phyloP scores from a whole-genome alignment of 2,113 vertebrate species.

The Rhinopomastus cyanomelas region DNA sequence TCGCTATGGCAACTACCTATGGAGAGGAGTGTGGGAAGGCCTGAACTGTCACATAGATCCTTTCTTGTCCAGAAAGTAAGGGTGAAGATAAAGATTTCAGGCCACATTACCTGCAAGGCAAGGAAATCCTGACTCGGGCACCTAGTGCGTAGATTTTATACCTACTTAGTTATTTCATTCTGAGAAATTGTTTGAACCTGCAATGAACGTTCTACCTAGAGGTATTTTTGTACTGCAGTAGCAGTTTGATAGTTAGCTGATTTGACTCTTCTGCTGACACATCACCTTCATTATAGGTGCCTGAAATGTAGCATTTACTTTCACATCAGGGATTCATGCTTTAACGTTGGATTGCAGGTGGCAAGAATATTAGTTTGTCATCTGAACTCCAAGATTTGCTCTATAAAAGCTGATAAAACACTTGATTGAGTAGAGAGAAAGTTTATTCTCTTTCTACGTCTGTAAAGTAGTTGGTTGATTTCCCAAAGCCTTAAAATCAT shows the following conservation, averaged over 20 bases:
- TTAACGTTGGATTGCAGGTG: background rate
- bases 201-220: background rate
- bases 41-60: background rate
- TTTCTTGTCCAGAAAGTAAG: background rate
- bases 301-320: background rate
- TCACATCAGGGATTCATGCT: background rate
- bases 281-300: background rate
- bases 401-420: background rate
- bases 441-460: background rate
- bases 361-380: background rate
- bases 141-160: background rate
- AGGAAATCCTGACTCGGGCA: background rate
- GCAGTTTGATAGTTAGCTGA: background rate
- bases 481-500: background rate
- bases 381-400: background rate
- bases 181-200: background rate
- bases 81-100: background rate
- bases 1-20: fast-evolving
- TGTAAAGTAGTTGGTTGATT: background rate
- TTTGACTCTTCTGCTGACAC: background rate
- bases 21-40: fast-evolving
- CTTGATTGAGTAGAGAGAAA: background rate
- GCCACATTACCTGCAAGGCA: background rate
- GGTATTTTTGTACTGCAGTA: background rate
- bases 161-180: background rate